These are phyloP conservation scores for Eupithecia subumbrata DNA, from an alignment of 2,888 invertebrate species.

Conservation along the genomic window DNA sequence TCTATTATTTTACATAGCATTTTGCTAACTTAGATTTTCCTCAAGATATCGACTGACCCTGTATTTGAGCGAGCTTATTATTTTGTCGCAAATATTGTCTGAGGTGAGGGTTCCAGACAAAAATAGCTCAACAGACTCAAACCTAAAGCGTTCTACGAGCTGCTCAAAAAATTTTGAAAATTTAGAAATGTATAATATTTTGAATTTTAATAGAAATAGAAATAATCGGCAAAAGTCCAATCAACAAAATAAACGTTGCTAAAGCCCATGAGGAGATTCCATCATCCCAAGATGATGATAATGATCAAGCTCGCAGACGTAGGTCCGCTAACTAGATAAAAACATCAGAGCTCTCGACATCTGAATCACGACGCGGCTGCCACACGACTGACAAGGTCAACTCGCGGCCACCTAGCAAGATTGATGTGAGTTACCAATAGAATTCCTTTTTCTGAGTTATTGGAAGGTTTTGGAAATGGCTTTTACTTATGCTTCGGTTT, in stretches of 20 bases:
- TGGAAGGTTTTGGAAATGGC: constrained; percentile 21
- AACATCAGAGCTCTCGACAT: constrained; percentile 57
- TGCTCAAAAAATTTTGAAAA: too few relatives aligned
- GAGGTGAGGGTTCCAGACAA: not conserved
- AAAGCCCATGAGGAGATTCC: not conserved
- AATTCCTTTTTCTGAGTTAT: constrained; percentile 29
- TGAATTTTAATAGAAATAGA: too few relatives aligned
- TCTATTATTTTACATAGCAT: not conserved
- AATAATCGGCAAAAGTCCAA: not conserved
- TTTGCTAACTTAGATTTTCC: not conserved
- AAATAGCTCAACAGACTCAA: not conserved
- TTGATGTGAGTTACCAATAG: constrained; percentile 27
- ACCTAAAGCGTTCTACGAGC: too few relatives aligned
- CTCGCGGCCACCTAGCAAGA: constrained; percentile 29
- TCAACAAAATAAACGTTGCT: not conserved
- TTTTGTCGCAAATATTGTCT: not conserved
- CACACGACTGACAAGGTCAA: constrained; percentile 30
- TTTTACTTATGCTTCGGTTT: constrained; percentile 13
- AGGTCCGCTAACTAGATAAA: constrained; percentile 36
- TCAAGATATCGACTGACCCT: not conserved
- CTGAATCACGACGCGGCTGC: constrained; percentile 36
- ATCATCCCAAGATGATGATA: constrained; percentile 9
- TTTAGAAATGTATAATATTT: too few relatives aligned
- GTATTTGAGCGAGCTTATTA: too few relatives aligned
- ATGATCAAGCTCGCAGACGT: constrained; percentile 17